A percentile compares a stretch with the other conserved stretches of the same genome.
These are phyloP conservation scores for Oncorhynchus tshawytscha DNA, from an alignment of 2,113 vertebrate genomes.

Conservation along the genomic window DNA sequence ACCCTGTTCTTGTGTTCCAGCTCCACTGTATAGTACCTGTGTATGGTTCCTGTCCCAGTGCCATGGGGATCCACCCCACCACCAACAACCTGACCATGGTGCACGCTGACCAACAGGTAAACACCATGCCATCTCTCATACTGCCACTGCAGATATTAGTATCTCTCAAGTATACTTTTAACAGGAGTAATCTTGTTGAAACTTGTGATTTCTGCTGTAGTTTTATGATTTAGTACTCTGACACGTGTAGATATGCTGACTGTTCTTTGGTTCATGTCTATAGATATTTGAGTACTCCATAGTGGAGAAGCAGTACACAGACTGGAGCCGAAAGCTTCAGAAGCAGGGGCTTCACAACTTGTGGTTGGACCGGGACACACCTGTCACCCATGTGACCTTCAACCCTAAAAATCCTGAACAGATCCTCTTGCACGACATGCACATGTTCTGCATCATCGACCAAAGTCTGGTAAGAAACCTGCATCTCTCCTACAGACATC, in stretches of 20 bases:
- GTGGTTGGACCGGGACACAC: slow-evolving; percentile 87
- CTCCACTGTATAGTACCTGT: slow-evolving; percentile 82
- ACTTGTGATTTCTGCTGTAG: background rate
- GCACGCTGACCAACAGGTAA: slow-evolving; percentile 92
- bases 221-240: background rate
- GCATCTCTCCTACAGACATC: background rate
- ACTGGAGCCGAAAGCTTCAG: slow-evolving; percentile 86
- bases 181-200: background rate
- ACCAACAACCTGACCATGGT: slow-evolving; percentile 81
- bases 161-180: background rate
- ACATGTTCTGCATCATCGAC: slow-evolving; percentile 93
- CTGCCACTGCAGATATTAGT: background rate
- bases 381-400: slow-evolving; percentile 85
- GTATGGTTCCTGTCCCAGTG: slow-evolving; percentile 83
- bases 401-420: slow-evolving; percentile 77
- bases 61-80: slow-evolving; percentile 82
- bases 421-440: slow-evolving; percentile 85
- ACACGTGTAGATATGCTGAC: background rate
- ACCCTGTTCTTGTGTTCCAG: slow-evolving; percentile 54
- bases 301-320: slow-evolving; percentile 80
- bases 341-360: slow-evolving; percentile 79
- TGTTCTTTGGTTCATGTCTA: background rate
- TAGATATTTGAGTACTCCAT: slow-evolving; percentile 91
- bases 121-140: background rate
- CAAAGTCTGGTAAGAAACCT: slow-evolving; percentile 82